Percentiles rank a stretch among this genome's conserved stretches.
Evolutionary conservation across 2,888 invertebrate genomes (phyloP).

Genomic region (Plemyria rubiginata): DNA sequence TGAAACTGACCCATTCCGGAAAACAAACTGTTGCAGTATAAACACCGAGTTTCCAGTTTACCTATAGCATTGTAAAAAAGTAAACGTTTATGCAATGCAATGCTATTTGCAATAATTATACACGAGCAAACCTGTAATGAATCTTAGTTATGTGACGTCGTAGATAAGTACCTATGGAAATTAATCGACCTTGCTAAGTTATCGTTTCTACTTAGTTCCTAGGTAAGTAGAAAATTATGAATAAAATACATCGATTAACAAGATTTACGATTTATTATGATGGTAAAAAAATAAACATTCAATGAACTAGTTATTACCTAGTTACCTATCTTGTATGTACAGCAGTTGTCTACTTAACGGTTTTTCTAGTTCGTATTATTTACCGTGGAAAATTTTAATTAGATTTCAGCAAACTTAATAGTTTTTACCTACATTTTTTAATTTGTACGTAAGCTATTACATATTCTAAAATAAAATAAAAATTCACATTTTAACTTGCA

Average conservation of each 20-base stretch:
- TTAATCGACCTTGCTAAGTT: slow-evolving; percentile 50
- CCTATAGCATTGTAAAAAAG: not conserved
- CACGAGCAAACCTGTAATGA: slow-evolving; percentile 38
- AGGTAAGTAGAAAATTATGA: slow-evolving; percentile 3
- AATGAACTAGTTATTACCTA: not conserved
- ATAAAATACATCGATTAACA: not conserved
- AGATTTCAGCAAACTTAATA: too few species aligned
- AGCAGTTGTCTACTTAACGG: too few species aligned
- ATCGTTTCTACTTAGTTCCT: slow-evolving; percentile 43
- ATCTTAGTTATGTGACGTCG: slow-evolving; percentile 40
- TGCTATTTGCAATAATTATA: slow-evolving; percentile 32
- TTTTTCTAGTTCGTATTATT: too few species aligned
- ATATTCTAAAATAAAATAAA: not conserved
- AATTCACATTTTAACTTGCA: not conserved
- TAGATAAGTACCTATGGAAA: slow-evolving; percentile 49
- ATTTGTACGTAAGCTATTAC: too few species aligned
- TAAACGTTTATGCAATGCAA: slow-evolving; percentile 26
- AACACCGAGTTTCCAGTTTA: slow-evolving; percentile 5
- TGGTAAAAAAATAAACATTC: not conserved
- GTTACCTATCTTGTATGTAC: too few species aligned
- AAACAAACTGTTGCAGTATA: slow-evolving; percentile 1
- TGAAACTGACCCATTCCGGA: slow-evolving; percentile 10
- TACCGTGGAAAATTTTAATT: too few species aligned
- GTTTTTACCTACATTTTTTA: too few species aligned
- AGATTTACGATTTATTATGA: not conserved